Evolutionary conservation across 2,113 vertebrate species (phyloP).

Genomic region (Megaptera novaeangliae): DNA sequence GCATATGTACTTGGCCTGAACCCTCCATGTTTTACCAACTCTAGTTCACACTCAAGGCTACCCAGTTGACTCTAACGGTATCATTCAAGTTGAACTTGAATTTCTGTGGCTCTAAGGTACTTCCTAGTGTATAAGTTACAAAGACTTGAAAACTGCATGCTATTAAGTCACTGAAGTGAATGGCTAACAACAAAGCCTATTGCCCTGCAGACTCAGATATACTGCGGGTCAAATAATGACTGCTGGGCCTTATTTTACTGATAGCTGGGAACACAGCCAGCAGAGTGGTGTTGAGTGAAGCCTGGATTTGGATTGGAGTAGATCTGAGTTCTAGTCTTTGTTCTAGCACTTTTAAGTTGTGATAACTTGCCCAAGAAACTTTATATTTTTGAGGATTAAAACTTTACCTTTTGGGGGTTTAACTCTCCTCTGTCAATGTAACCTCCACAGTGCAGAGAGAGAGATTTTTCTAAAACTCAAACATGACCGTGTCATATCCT

Average conservation of each 20-base stretch:
- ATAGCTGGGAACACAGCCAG: background rate
- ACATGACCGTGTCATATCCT: background rate
- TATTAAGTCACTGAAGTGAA: conserved; percentile 7
- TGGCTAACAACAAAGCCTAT: background rate
- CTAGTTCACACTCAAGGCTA: conserved; percentile 76
- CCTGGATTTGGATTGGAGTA: background rate
- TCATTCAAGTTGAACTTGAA: conserved; percentile 63
- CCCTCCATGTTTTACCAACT: conserved; percentile 76
- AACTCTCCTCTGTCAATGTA: background rate
- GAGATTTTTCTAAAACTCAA: background rate
- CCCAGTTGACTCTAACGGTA: conserved; percentile 78
- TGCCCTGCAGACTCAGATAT: background rate
- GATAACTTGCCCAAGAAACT: background rate
- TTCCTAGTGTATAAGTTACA: conserved; percentile 26
- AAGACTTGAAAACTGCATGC: conserved; percentile 17
- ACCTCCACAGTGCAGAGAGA: background rate
- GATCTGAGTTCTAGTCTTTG: background rate
- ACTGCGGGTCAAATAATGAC: background rate
- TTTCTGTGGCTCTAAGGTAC: background rate
- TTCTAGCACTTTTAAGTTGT: background rate
- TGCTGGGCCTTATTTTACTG: background rate
- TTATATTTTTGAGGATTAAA: background rate
- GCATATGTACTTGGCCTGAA: conserved; percentile 74
- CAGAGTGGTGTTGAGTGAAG: background rate
- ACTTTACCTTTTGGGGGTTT: background rate